These are phyloP conservation scores for Sparidentex hasta DNA, from an alignment of 2,797 vertebrate species.

Conservation along the genomic window DNA sequence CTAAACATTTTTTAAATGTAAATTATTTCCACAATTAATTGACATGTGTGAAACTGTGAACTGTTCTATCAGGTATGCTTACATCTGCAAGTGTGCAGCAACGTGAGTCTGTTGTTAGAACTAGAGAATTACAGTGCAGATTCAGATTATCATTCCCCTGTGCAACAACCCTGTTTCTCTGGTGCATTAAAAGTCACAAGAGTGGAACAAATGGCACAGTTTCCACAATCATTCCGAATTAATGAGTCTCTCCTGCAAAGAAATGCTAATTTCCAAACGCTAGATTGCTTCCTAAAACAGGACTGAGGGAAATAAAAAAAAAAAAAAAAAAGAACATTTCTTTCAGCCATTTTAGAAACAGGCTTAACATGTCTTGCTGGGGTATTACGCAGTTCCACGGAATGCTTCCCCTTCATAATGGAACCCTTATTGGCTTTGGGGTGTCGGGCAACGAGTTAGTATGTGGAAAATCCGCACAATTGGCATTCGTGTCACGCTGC, in stretches of 20 bases:
- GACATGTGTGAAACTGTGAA: not conserved
- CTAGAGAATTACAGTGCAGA: conserved; percentile 48
- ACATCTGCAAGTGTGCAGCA: conserved; percentile 17
- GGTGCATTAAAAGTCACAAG: conserved; percentile 80
- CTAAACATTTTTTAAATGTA: not conserved
- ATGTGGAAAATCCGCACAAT: conserved; percentile 70
- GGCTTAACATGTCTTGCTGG: conserved; percentile 52
- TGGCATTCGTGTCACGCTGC: conserved; percentile 25
- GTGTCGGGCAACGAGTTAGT: conserved; percentile 56
- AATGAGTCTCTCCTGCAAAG: conserved; percentile 79
- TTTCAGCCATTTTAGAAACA: conserved; percentile 75
- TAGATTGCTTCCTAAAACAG: conserved; percentile 79
- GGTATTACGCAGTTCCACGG: conserved; percentile 61
- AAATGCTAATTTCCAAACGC: conserved; percentile 77
- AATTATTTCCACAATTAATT: conserved; percentile 7
- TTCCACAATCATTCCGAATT: conserved; percentile 78
- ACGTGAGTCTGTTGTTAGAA: conserved; percentile 43
- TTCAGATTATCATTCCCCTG: conserved; percentile 68
- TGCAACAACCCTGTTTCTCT: conserved; percentile 71
- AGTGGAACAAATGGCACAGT: conserved; percentile 81
- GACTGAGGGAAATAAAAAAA: conserved; percentile 39
- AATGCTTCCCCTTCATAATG: conserved; percentile 69
- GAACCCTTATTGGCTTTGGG: conserved; percentile 71
- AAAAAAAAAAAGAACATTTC: conserved; percentile 30
- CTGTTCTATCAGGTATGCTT: conserved; percentile 16